These are phyloP conservation scores for Pholis gunnellus DNA, from an alignment of 2,113 vertebrate species.

Conservation along the genomic window DNA sequence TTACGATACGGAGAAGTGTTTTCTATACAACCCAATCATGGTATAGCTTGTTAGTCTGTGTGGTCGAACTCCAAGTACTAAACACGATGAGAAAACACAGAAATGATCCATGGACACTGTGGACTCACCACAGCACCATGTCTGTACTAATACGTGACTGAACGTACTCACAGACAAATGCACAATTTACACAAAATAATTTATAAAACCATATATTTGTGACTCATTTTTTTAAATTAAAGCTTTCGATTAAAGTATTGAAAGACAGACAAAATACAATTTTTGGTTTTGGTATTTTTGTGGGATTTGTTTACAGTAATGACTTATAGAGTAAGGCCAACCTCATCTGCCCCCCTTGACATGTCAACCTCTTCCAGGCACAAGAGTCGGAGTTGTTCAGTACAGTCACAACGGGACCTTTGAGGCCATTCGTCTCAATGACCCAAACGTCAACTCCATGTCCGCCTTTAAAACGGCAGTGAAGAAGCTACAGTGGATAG, in stretches of 20 bases:
- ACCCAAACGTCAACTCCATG: constrained; percentile 91
- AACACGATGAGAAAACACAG: not conserved
- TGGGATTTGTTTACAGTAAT: not conserved
- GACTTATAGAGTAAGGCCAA: not conserved
- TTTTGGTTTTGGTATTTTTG: not conserved
- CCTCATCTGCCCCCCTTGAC: not conserved
- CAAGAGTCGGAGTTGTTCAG: constrained; percentile 96
- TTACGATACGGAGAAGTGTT: too few relatives aligned
- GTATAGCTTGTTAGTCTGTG: not conserved
- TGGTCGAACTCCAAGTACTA: not conserved
- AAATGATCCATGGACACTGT: not conserved
- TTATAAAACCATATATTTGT: not conserved
- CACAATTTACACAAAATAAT: not conserved
- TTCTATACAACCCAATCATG: not conserved
- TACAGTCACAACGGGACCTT: constrained; percentile 98
- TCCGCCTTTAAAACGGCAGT: constrained; percentile 94
- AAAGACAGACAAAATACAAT: not conserved
- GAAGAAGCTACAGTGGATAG: constrained; percentile 95
- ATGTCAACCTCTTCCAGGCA: constrained; percentile 82
- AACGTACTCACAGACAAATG: not conserved
- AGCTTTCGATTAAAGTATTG: not conserved
- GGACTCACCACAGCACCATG: too few relatives aligned
- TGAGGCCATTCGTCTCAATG: constrained; percentile 92
- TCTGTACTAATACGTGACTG: not conserved
- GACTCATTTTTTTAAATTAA: too few relatives aligned